phyloP scores from a whole-genome alignment of 2,797 vertebrate species.

The Phoebastria nigripes region DNA sequence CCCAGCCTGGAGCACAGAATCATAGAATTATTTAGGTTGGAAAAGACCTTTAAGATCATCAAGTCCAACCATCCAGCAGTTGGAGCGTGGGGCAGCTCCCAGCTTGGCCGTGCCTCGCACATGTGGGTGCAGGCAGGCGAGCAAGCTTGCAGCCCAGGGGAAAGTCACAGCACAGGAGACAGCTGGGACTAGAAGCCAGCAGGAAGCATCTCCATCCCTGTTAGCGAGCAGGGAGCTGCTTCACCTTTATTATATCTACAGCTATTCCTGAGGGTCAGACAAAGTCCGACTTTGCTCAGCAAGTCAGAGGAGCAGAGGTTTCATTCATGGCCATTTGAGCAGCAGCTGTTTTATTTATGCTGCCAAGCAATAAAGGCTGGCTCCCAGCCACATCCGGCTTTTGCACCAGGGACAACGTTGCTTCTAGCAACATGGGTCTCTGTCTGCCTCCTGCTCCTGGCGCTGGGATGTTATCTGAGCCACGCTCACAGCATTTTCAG shows the following conservation, averaged over 20 bases:
- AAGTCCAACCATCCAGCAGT: background rate
- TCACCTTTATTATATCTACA: background rate
- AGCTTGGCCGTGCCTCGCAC: background rate
- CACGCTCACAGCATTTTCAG: fast-evolving
- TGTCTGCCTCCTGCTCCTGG: background rate
- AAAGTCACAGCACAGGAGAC: fast-evolving
- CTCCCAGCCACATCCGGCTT: background rate
- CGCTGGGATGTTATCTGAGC: background rate
- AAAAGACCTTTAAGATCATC: background rate
- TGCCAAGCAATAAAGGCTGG: slow-evolving; percentile 10
- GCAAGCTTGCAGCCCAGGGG: background rate
- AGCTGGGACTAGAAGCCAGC: background rate
- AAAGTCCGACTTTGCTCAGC: background rate
- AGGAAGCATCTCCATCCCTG: background rate
- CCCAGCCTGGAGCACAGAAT: background rate
- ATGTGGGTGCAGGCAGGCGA: fast-evolving
- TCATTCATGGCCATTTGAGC: background rate
- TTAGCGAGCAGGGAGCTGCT: background rate
- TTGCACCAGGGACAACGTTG: background rate
- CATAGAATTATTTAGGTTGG: background rate
- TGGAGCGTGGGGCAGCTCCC: background rate
- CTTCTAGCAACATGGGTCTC: background rate
- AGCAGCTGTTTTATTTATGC: slow-evolving; percentile 4
- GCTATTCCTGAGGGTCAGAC: background rate
- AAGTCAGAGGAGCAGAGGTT: background rate